These are phyloP conservation scores for Oscheius onirici DNA, from an alignment of 2,888 invertebrate genomes.

Conservation along the genomic window DNA sequence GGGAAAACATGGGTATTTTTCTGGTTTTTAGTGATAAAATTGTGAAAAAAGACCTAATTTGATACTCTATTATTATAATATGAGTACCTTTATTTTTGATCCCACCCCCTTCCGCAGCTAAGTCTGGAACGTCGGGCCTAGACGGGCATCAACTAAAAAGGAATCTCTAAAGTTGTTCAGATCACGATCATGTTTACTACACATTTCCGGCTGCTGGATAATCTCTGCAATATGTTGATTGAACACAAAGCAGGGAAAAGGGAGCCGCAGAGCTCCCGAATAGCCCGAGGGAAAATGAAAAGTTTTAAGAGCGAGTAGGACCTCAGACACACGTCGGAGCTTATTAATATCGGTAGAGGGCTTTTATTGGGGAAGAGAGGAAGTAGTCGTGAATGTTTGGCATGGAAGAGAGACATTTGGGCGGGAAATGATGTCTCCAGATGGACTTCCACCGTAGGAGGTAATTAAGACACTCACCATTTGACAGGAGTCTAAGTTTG, in stretches of 20 bases:
- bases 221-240: too few relatives aligned
- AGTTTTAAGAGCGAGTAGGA: conserved; percentile 7
- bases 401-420: neutral
- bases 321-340: conserved; percentile 3
- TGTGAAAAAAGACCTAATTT: too few relatives aligned
- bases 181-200: too few relatives aligned
- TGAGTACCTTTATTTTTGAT: too few relatives aligned
- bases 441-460: conserved; percentile 20
- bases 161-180: too few relatives aligned
- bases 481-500: neutral
- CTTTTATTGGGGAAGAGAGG: conserved; percentile 2
- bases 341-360: conserved; percentile 18
- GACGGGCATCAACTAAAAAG: too few relatives aligned
- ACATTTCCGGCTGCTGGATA: too few relatives aligned
- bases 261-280: neutral
- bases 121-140: too few relatives aligned
- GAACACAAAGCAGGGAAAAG: neutral
- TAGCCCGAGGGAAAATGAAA: conserved; percentile 17
- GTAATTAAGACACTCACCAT: neutral
- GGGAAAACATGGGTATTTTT: too few relatives aligned
- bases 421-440: conserved; percentile 17
- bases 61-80: too few relatives aligned
- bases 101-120: too few relatives aligned
- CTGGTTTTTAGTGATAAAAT: too few relatives aligned
- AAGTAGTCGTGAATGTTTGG: neutral